A percentile compares a stretch with the other conserved stretches of the same genome.
Conservation (phyloP, 2,888 invertebrate species). For the Thumatha senex region DNA sequence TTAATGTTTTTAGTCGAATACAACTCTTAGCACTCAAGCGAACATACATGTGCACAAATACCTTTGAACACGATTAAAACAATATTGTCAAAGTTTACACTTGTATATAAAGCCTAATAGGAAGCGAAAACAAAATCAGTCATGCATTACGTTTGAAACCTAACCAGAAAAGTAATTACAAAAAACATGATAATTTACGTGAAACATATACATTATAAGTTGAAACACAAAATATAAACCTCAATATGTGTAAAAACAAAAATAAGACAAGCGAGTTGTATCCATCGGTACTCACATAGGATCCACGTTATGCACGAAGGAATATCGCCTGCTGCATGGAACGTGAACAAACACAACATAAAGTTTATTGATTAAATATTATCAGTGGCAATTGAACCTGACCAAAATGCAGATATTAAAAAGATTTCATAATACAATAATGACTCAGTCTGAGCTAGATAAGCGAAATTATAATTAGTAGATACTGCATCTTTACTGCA, state of each 20-base stretch:
- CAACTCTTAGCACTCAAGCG: background rate
- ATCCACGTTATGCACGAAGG: constrained; percentile 79
- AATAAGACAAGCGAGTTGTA: constrained; percentile 14
- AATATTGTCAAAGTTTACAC: too few species aligned
- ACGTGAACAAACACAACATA: constrained; percentile 44
- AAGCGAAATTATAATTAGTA: background rate
- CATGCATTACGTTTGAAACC: constrained; percentile 1
- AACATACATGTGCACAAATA: background rate
- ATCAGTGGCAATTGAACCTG: constrained; percentile 34
- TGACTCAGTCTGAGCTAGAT: background rate
- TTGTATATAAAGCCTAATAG: constrained; percentile 4
- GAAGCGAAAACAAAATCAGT: constrained; percentile 11
- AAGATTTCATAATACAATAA: background rate
- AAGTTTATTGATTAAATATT: constrained; percentile 24
- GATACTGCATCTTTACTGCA: constrained; percentile 1
- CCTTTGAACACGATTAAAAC: background rate
- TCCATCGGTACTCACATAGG: constrained; percentile 68
- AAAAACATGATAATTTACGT: constrained; percentile 1
- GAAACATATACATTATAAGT: background rate
- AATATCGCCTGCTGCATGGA: constrained; percentile 74
- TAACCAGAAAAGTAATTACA: background rate
- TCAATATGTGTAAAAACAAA: background rate
- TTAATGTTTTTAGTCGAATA: too few species aligned
- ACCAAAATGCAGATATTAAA: constrained; percentile 8
- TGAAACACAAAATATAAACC: background rate